Evolutionary conservation across 2,797 vertebrate species (phyloP).

Genomic region (Trachops cirrhosus): DNA sequence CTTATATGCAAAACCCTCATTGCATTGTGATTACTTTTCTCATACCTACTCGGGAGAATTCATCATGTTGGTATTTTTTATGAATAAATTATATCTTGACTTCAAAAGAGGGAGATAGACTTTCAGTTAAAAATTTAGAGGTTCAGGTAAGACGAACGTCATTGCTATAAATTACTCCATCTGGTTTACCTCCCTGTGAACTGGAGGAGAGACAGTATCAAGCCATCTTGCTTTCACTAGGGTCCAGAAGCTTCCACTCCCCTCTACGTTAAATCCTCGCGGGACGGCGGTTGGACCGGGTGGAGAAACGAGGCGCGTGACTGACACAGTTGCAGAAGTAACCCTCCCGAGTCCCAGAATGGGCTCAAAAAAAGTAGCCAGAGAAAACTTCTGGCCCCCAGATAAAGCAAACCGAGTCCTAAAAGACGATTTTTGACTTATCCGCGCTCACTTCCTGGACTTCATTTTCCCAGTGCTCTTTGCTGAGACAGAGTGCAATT

Average conservation of each 20-base stretch:
- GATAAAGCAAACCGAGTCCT: background rate
- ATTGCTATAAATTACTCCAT: background rate
- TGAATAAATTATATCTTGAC: background rate
- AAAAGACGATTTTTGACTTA: background rate
- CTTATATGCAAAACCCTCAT: background rate
- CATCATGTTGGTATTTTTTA: background rate
- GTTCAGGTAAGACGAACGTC: background rate
- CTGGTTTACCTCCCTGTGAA: background rate
- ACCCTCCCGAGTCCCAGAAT: background rate
- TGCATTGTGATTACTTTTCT: background rate
- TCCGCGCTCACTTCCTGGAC: background rate
- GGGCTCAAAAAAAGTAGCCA: too few species aligned
- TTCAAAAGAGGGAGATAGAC: background rate
- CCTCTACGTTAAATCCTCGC: background rate
- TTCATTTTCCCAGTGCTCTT: background rate
- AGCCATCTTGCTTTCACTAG: background rate
- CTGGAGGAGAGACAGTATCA: fast-evolving
- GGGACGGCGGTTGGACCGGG: fast-evolving
- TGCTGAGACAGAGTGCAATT: background rate
- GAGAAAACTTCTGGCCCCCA: background rate
- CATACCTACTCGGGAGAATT: background rate
- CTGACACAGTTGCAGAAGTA: background rate
- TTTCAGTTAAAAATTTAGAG: background rate
- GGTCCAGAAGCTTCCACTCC: background rate
- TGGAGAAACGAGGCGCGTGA: background rate